phyloP scores from a whole-genome alignment of 1,140 invertebrate species.

The Drosophila watanabei region DNA sequence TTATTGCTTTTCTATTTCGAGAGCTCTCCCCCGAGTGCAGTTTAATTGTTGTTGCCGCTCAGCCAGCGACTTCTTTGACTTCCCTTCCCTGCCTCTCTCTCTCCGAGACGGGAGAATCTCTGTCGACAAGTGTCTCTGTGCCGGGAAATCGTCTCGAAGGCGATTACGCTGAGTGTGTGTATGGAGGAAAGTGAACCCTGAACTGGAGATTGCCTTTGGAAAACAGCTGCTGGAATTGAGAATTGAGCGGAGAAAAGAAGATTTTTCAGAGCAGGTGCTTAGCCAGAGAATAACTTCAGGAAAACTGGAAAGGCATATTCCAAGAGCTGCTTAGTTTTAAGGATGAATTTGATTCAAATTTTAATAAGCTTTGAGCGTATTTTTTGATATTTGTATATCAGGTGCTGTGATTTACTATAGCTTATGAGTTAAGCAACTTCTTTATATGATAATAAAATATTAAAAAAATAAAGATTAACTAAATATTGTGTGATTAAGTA shows the following conservation, averaged over 20 bases:
- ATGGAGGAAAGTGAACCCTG: constrained; percentile 47
- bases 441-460: not conserved
- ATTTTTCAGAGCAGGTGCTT: constrained; percentile 31
- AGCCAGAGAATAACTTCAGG: not conserved
- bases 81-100: not conserved
- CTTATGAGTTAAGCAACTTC: too few species aligned
- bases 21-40: constrained; percentile 40
- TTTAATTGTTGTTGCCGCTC: constrained; percentile 40
- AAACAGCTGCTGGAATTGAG: constrained; percentile 45
- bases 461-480: too few species aligned
- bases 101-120: constrained; percentile 12
- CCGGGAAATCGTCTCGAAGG: constrained; percentile 28
- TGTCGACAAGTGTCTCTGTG: constrained; percentile 64
- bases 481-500: too few species aligned
- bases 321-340: too few species aligned
- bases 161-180: constrained; percentile 64
- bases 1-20: constrained; percentile 56
- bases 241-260: not conserved
- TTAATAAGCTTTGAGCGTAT: not conserved
- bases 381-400: not conserved
- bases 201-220: constrained; percentile 13
- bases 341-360: too few species aligned
- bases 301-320: too few species aligned
- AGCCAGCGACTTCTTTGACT: constrained; percentile 16
- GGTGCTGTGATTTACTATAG: too few species aligned